These are phyloP conservation scores for Sminthurides aquaticus DNA, from an alignment of 2,888 invertebrate genomes.

Conservation along the genomic window DNA sequence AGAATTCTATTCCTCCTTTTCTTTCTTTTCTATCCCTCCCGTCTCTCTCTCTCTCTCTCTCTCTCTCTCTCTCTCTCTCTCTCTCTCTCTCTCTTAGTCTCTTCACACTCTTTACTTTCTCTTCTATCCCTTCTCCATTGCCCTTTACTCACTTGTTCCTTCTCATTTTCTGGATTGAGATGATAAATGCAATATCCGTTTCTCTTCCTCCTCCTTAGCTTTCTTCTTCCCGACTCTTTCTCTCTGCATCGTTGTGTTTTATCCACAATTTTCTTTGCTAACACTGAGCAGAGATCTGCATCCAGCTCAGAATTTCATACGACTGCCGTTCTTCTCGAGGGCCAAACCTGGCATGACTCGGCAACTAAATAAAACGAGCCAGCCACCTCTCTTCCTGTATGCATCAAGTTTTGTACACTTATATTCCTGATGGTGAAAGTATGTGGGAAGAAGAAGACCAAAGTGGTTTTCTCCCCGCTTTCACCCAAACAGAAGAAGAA, in stretches of 20 bases:
- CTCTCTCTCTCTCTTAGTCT: constrained; percentile 21
- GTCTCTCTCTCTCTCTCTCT: constrained; percentile 5
- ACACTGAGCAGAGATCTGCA: no score
- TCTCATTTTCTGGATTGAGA: constrained; percentile 43
- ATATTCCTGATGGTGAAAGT: no score
- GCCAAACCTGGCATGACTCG: no score
- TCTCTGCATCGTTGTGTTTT: constrained; percentile 15
- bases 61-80: constrained; percentile 14
- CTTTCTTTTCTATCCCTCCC: background rate
- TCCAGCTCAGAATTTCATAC: no score
- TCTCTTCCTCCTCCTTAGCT: constrained; percentile 12
- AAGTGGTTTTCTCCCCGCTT: no score
- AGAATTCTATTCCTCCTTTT: constrained; percentile 15
- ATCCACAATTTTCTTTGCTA: no score
- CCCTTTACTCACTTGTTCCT: constrained; percentile 25
- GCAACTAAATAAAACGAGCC: no score
- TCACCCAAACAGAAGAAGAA: no score
- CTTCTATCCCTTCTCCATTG: constrained; percentile 19
- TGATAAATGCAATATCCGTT: constrained; percentile 44
- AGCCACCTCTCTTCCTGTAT: no score
- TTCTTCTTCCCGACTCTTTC: constrained; percentile 10
- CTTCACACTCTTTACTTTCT: constrained; percentile 21
- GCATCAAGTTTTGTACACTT: no score
- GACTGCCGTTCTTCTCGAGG: no score
- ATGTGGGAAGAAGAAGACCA: no score